Percentiles rank a stretch among this genome's conserved stretches.
These are phyloP conservation scores for Melopsittacus undulatus DNA, from an alignment of 2,797 vertebrate species.

Conservation along the genomic window DNA sequence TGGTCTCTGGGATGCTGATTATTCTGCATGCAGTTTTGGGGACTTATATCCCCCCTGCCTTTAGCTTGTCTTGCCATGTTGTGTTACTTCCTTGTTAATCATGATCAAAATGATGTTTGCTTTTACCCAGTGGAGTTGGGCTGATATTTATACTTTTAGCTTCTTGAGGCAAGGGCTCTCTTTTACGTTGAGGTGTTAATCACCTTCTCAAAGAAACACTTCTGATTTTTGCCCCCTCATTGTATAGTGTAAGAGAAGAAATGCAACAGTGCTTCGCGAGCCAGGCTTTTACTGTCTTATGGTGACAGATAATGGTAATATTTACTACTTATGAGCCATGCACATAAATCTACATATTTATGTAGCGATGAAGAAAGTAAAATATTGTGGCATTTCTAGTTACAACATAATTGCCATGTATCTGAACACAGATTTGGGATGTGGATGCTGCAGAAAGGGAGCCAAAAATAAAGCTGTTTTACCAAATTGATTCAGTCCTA, in stretches of 20 bases:
- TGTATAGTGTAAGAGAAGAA: neutral
- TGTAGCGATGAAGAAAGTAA: conserved; percentile 26
- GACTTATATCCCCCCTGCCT: neutral
- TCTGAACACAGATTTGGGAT: conserved; percentile 25
- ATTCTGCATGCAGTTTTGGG: neutral
- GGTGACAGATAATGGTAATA: conserved; percentile 33
- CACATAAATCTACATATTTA: conserved; percentile 52
- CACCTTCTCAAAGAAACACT: neutral
- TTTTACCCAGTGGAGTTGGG: neutral
- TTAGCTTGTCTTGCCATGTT: neutral
- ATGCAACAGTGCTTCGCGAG: neutral
- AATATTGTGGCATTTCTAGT: conserved; percentile 47
- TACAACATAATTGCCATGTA: conserved; percentile 34
- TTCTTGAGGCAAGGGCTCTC: neutral
- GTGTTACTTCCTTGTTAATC: neutral
- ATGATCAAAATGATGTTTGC: neutral
- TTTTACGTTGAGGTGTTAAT: neutral
- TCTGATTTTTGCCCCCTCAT: neutral
- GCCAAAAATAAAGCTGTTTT: conserved; percentile 39
- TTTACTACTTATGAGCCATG: conserved; percentile 26
- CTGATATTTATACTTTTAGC: neutral
- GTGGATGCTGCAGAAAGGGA: neutral
- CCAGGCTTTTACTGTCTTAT: neutral
- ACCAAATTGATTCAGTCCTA: neutral
- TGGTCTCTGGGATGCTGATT: neutral